A percentile compares a stretch with the other conserved stretches of the same genome.
phyloP scores from a whole-genome alignment of 2,888 invertebrate genomes.

The Trichogramma dendrolimi region DNA sequence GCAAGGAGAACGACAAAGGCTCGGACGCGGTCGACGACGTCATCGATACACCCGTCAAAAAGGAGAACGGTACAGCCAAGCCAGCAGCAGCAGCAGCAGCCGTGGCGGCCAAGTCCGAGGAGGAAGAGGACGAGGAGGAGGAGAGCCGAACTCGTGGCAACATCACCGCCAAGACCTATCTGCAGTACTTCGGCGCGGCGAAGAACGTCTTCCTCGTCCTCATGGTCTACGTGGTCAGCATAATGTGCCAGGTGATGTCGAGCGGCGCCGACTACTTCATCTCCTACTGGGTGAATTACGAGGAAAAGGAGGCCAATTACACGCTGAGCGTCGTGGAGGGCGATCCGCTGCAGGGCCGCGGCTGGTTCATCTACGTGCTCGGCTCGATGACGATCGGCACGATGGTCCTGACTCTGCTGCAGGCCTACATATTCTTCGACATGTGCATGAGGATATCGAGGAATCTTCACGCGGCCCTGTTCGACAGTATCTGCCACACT shows the following conservation, averaged over 20 bases:
- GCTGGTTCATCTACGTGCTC: slow-evolving; percentile 57
- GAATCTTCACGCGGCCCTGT: slow-evolving; percentile 78
- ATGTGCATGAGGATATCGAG: slow-evolving; percentile 75
- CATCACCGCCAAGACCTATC: slow-evolving; percentile 34
- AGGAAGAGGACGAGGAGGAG: slow-evolving; percentile 47
- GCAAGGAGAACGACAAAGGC: slow-evolving; percentile 29
- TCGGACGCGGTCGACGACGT: slow-evolving; percentile 16
- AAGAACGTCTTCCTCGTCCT: slow-evolving; percentile 37
- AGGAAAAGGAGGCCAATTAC: slow-evolving; percentile 43
- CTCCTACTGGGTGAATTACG: slow-evolving; percentile 56
- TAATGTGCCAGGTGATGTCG: slow-evolving; percentile 40
- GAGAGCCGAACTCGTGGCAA: slow-evolving; percentile 31
- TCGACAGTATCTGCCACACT: slow-evolving; percentile 71
- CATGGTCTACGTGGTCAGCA: slow-evolving; percentile 38
- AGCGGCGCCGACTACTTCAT: slow-evolving; percentile 49
- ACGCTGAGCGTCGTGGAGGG: neutral
- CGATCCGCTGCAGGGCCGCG: slow-evolving; percentile 34
- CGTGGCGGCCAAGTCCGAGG: neutral
- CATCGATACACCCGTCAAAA: neutral
- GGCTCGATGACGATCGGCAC: slow-evolving; percentile 50
- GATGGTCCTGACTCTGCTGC: slow-evolving; percentile 48
- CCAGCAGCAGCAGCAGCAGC: neutral
- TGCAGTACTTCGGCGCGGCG: slow-evolving; percentile 44
- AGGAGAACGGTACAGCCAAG: neutral
- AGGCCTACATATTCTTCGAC: slow-evolving; percentile 56